Percentiles rank a stretch among this genome's conserved stretches.
Conservation (phyloP, 2,113 vertebrate genomes). For the Plotosus lineatus region DNA sequence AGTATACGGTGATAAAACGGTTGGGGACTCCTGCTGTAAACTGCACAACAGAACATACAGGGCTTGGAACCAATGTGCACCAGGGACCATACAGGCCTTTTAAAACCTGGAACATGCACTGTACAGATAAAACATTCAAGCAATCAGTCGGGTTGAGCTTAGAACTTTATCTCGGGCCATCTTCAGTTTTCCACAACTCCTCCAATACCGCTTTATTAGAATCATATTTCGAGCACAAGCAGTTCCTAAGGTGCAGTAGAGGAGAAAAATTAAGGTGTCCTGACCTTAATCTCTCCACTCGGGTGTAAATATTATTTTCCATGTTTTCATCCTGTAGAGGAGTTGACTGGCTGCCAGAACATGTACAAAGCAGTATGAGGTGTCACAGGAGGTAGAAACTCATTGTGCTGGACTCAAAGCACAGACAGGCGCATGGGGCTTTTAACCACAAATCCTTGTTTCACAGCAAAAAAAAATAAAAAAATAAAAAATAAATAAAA, state of each 20-base stretch:
- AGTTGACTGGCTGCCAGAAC: conserved; percentile 2
- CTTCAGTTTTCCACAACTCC: not conserved
- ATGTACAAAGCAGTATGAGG: not conserved
- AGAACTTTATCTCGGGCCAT: not conserved
- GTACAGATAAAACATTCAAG: not conserved
- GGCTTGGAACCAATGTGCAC: not conserved
- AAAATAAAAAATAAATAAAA: too few species aligned
- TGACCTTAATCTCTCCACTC: not conserved
- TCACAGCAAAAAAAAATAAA: not conserved
- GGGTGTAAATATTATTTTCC: not conserved
- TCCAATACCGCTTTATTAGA: not conserved
- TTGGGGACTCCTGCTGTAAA: too few species aligned
- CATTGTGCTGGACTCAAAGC: not conserved
- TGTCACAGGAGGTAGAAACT: too few species aligned
- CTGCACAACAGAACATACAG: not conserved
- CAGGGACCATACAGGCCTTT: too few species aligned
- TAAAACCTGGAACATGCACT: too few species aligned
- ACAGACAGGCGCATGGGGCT: not conserved
- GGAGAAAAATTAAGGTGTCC: not conserved
- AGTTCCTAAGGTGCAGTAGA: not conserved
- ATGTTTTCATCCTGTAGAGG: not conserved
- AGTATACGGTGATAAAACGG: too few species aligned
- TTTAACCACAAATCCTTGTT: not conserved
- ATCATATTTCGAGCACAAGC: not conserved
- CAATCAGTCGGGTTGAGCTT: not conserved